Base-by-base conservation (phyloP, 2,113 vertebrate species). In the Synchiropus splendidus region DNA sequence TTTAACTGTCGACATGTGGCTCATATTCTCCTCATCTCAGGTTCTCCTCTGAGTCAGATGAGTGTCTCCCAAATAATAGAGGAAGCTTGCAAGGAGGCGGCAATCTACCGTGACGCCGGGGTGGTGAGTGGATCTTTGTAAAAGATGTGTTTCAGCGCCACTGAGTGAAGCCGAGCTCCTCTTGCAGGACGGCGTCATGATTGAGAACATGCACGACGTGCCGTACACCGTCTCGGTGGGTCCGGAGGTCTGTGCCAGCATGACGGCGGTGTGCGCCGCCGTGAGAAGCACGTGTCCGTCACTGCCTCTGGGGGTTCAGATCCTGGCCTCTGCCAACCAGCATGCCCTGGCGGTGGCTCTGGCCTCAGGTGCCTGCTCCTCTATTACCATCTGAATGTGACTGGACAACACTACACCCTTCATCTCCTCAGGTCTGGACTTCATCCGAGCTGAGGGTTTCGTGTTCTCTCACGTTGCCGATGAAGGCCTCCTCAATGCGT, bases 131-230 rank as follows among this genome's bases (percentile, higher is more conserved):
- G 21, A 27, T 27, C 21, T 8, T 27, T 27, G 4, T 8, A 27
- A 27, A 27, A 27, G 21, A 5, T 27, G 4, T 27, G 21, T 27
- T 27, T 5, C 21, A 5, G 21, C 8, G 4, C 8, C 21, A 27
- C 21, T 27, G 4, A 27, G 8, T 27, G 8, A 27, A 27, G 8
- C 21, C 21, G n/a, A n/a, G n/a, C 2, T 51, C 9, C 21, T 2
- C 16, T 62, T 33, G 31, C 65, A 93, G 91, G 89, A 91, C 5
- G 90, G 75, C 4, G 4, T 90, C 52, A 79, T 92, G 3, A 63
- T 94, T 30, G 90, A 94, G 67, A 92, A 94, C 73, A 93, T 90
- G 90, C 89, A 92, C 4, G 88, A 92, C 10, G 57, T 89, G 47
- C 90, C 89, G 0, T 93, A 92, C 67, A 75, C 60, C 0, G 48